Evolutionary conservation across 2,797 vertebrate genomes (phyloP).

Genomic region (Petrocephalus sullivani): DNA sequence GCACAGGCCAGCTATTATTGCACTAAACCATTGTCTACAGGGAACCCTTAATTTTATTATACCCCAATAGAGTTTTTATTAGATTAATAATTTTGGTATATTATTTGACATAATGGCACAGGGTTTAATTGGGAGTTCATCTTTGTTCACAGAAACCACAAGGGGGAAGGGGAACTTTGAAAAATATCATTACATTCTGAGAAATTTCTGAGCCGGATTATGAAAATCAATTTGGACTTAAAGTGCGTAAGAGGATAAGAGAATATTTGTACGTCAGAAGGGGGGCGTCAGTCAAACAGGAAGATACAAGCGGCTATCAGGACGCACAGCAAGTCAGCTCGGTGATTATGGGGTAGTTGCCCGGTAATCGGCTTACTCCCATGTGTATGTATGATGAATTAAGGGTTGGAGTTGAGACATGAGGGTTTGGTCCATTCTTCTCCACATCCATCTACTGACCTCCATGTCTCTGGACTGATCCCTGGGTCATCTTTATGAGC

Average conservation of each 20-base stretch:
- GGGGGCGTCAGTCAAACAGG: slow-evolving; percentile 26
- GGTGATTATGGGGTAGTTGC: not conserved
- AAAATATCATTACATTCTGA: slow-evolving; percentile 31
- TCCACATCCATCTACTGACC: not conserved
- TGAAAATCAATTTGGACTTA: slow-evolving; percentile 37
- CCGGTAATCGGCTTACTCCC: not conserved
- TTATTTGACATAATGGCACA: not conserved
- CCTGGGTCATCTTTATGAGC: not conserved
- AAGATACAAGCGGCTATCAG: not conserved
- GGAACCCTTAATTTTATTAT: slow-evolving; percentile 1
- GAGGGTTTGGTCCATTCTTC: not conserved
- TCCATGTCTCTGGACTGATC: not conserved
- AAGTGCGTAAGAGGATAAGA: slow-evolving; percentile 38
- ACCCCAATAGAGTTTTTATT: not conserved
- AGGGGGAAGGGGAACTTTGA: slow-evolving; percentile 22
- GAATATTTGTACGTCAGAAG: slow-evolving; percentile 25
- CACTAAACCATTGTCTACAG: not conserved
- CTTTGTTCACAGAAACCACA: slow-evolving; percentile 23
- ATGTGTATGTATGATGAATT: not conserved
- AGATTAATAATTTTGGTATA: slow-evolving; percentile 9
- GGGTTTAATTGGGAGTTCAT: slow-evolving; percentile 25
- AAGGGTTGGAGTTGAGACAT: not conserved
- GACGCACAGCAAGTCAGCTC: not conserved
- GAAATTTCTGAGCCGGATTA: slow-evolving; percentile 42
- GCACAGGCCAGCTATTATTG: not conserved